Percentiles rank a stretch among this genome's conserved stretches.
These are phyloP conservation scores for Lucifuga dentata DNA, from an alignment of 2,113 vertebrate species.

Conservation along the genomic window DNA sequence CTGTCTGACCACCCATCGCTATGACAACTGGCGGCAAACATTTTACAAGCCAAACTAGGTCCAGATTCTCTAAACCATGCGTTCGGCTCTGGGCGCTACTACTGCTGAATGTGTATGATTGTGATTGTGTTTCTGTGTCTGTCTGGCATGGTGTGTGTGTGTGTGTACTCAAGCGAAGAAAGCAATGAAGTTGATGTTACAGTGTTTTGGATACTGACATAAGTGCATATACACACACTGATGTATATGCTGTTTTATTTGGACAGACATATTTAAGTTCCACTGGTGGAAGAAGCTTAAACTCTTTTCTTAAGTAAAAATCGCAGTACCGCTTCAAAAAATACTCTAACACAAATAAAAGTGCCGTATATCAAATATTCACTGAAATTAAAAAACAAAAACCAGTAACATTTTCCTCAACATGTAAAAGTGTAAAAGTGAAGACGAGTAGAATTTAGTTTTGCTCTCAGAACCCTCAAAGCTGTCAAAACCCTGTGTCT, in stretches of 20 bases:
- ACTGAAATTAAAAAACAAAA: too few relatives aligned
- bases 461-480: too few relatives aligned
- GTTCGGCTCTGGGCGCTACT: constrained; percentile 44
- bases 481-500: too few relatives aligned
- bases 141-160: background rate
- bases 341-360: too few relatives aligned
- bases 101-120: constrained; percentile 33
- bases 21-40: constrained; percentile 75
- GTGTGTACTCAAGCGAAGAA: constrained; percentile 10
- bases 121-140: constrained; percentile 18
- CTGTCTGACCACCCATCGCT: constrained; percentile 60
- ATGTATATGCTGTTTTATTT: constrained; percentile 14
- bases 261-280: background rate
- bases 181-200: constrained; percentile 20
- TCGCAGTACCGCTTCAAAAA: too few relatives aligned
- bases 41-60: constrained; percentile 68
- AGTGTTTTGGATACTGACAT: constrained; percentile 20
- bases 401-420: too few relatives aligned
- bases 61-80: constrained; percentile 73
- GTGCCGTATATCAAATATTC: too few relatives aligned
- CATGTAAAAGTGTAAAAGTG: too few relatives aligned
- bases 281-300: background rate
- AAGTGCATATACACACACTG: background rate
- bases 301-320: too few relatives aligned
- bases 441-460: too few relatives aligned